Evolutionary conservation across 2,888 invertebrate species (phyloP).

Genomic region (Lissonota sp.): DNA sequence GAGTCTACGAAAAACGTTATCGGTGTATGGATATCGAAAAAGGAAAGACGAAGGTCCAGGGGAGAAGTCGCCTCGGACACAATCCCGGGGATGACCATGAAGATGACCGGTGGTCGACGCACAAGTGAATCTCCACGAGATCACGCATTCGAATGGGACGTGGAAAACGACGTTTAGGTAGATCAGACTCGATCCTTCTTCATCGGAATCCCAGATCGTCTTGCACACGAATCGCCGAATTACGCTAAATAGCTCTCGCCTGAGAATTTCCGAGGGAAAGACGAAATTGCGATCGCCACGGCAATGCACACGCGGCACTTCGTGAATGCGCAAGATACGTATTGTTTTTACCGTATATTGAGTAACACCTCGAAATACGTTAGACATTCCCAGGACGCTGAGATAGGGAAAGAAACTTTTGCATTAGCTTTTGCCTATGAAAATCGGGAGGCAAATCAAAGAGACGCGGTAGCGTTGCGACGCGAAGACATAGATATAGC

Average conservation of each 20-base stretch:
- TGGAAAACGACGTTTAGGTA: conserved; percentile 52
- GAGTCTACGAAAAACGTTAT: background rate
- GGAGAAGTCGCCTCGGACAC: conserved; percentile 37
- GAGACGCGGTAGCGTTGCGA: too few species aligned
- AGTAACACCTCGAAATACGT: conserved; percentile 31
- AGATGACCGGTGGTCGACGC: conserved; percentile 57
- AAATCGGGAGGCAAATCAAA: too few species aligned
- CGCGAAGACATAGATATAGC: too few species aligned
- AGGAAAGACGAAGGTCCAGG: conserved; percentile 13
- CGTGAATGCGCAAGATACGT: conserved; percentile 18
- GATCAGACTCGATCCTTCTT: conserved; percentile 63
- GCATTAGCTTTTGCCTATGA: background rate
- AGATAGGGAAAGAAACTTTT: conserved; percentile 1
- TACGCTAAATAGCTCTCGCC: conserved; percentile 78
- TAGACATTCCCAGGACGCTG: conserved; percentile 37
- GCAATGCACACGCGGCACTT: conserved; percentile 28
- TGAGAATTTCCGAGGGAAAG: conserved; percentile 53
- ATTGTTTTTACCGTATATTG: conserved; percentile 11
- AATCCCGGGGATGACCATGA: conserved; percentile 69
- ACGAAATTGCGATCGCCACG: conserved; percentile 55
- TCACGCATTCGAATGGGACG: conserved; percentile 12
- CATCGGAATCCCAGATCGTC: conserved; percentile 75
- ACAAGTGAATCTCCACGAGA: conserved; percentile 7
- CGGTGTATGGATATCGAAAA: conserved; percentile 19
- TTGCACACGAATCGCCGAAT: conserved; percentile 81